Base-by-base conservation (phyloP, 2,113 vertebrate species). In the Neofelis nebulosa region DNA sequence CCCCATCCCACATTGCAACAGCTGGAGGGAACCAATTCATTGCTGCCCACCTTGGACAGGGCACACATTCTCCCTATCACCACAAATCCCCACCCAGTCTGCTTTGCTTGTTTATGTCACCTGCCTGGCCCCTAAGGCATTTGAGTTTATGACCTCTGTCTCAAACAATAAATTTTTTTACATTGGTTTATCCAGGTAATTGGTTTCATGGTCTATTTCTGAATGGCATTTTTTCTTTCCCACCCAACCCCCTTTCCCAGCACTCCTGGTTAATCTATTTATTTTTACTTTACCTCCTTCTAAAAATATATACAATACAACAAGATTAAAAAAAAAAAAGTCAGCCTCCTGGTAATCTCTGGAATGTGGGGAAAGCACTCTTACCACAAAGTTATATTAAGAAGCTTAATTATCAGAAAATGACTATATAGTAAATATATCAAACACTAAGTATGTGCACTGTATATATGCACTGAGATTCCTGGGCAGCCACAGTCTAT, bases 311-410 rank as follows among this genome's bases (percentile, higher is more conserved):
- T 91, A 96, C 96, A 97, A 98, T 98, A 94, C 87, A 95, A 95
- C 94, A 94, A 92, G 73, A 96, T 93, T 15, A 10, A 57, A 74
- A 91, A 78, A 86, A 69, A 87, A 31, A 80, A 81, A 71, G 91
- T 95, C 86, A 96, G 66, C 78, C 86, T 93, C 94, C 82, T 82
- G 90, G 98, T 98, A 94, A 97, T 97, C 98, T 98, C 95, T 98
- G 97, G 97, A 97, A 98, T 98, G 94, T 94, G 69, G 92, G 84
- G 57, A 93, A 95, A 96, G 96, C 65, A 78, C 95, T 94, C 73
- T 94, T 69, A 91, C 98, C 98, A 95, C 98, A 79, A 97, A 95
- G 97, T 97, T 98, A 98, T 98, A 98, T 97, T 98, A 97, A 97
- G 97, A 93, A 96, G 91, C 90, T 98, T 98, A 98, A 97, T 98